Percentiles rank a stretch among this genome's conserved stretches.
These are phyloP conservation scores for Tinamus major DNA, from an alignment of 2,797 vertebrate genomes.

Conservation along the genomic window DNA sequence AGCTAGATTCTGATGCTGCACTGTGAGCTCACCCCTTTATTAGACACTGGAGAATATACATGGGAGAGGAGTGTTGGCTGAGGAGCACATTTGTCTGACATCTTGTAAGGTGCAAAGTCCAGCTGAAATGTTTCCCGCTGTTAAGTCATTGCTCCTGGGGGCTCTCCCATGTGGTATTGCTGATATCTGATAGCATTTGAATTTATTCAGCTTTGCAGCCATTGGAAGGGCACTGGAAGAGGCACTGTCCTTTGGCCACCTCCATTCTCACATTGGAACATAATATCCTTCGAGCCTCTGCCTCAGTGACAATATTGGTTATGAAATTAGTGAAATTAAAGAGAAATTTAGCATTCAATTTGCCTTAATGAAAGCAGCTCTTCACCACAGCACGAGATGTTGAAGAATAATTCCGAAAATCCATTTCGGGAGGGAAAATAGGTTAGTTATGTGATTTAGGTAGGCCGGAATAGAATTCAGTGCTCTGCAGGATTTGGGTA, in stretches of 20 bases:
- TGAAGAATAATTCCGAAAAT: neutral
- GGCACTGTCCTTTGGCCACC: neutral
- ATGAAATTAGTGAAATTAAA: neutral
- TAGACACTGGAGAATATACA: slow-evolving; percentile 15
- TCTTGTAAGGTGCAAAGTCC: slow-evolving; percentile 48
- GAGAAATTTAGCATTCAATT: neutral
- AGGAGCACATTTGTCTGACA: slow-evolving; percentile 6
- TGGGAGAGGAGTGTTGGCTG: slow-evolving; percentile 46
- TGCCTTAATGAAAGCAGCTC: neutral
- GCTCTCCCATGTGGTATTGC: neutral
- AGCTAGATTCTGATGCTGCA: slow-evolving; percentile 34
- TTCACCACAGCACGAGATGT: neutral
- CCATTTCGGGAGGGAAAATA: neutral
- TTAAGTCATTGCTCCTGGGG: slow-evolving; percentile 57
- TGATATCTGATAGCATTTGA: slow-evolving; percentile 11
- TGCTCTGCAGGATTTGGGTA: neutral
- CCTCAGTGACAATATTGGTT: neutral
- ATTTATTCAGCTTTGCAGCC: neutral
- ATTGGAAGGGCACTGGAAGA: neutral
- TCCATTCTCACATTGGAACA: neutral
- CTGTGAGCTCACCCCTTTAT: slow-evolving; percentile 64
- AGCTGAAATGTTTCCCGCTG: slow-evolving; percentile 67
- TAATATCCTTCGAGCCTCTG: neutral
- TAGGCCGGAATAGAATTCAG: neutral
- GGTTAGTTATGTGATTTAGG: neutral